Base-by-base conservation (phyloP, 2,797 vertebrate species). In the Malacoraja senta region DNA sequence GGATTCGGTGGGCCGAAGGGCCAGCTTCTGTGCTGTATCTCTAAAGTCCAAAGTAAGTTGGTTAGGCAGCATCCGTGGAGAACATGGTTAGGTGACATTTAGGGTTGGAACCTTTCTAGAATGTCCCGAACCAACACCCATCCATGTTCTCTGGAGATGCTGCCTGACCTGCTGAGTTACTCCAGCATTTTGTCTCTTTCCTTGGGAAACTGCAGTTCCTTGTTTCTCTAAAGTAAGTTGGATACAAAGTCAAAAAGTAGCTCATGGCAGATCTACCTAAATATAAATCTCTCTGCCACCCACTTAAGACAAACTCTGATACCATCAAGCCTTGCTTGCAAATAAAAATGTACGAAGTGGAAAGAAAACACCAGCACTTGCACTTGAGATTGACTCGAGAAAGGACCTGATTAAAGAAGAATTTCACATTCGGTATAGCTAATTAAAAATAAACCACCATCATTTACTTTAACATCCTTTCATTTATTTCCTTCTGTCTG, bases 391-490 rank as follows among this genome's bases (percentile, higher is more conserved):
- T 26, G 10, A 29, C 44, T 83, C 9, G 24, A 13, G 53, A 61
- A 83, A n/a, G 13, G 29, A 88, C n/a, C n/a, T 88, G 84, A 88
- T 63, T 32, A 61, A 88, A 88, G 61, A 63, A 35, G 61, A 65
- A 35, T 88, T n/a, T 65, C 84, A 65, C n/a, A 83, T 29, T 88
- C 61, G 65, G 61, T 35, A 63, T 63, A 29, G 58, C 32, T 68
- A 88, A 88, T 88, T 68, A 88, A 88, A 88, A 88, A 88, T 68
- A 88, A 88, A 65, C 63, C 84, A 88, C 58, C 81, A 61, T 88
- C 29, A 65, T 88, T 68, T 35, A 88, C 84, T 68, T 65, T 35
- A 88, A 88, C 15, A 68, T 88, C 84, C 84, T 88, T 68, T 68
- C 17, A 63, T 63, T 88, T 88, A 68, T 35, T 88, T 35, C n/a